Evolutionary conservation across 2,888 invertebrate species (phyloP).

Genomic region (Lasioglossum vierecki): DNA sequence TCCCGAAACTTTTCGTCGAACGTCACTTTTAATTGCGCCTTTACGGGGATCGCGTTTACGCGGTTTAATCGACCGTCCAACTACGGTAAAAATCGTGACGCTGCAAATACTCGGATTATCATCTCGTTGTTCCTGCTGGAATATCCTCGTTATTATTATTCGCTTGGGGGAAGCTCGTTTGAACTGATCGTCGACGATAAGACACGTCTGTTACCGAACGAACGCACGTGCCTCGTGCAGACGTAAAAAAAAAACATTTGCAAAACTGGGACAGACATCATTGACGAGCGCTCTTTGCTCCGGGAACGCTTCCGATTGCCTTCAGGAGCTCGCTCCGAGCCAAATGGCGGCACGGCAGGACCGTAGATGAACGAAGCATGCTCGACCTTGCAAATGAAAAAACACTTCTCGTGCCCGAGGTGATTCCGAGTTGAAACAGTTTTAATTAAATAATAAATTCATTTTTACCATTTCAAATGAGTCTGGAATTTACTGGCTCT

Average conservation of each 20-base stretch:
- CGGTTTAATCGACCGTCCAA: not conserved
- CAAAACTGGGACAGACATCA: not conserved
- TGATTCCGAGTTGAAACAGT: not conserved
- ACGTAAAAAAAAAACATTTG: not conserved
- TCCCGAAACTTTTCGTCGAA: not conserved
- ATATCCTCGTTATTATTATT: not conserved
- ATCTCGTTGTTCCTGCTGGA: not conserved
- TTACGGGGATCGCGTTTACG: not conserved
- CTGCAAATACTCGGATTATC: not conserved
- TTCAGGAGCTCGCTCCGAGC: not conserved
- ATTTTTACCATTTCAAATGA: not conserved
- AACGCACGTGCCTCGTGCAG: not conserved
- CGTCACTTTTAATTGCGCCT: not conserved
- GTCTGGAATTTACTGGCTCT: not conserved
- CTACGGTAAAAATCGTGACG: not conserved
- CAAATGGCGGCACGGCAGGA: not conserved
- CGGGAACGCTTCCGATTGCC: not conserved
- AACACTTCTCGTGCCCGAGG: not conserved
- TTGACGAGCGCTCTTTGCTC: not conserved
- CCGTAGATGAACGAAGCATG: not conserved
- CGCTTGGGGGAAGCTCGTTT: not conserved
- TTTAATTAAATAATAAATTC: not conserved
- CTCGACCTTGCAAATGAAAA: not conserved
- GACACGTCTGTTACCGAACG: not conserved
- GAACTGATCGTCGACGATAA: not conserved